phyloP scores from a whole-genome alignment of 2,888 invertebrate genomes.

The Matsumyia berberina region DNA sequence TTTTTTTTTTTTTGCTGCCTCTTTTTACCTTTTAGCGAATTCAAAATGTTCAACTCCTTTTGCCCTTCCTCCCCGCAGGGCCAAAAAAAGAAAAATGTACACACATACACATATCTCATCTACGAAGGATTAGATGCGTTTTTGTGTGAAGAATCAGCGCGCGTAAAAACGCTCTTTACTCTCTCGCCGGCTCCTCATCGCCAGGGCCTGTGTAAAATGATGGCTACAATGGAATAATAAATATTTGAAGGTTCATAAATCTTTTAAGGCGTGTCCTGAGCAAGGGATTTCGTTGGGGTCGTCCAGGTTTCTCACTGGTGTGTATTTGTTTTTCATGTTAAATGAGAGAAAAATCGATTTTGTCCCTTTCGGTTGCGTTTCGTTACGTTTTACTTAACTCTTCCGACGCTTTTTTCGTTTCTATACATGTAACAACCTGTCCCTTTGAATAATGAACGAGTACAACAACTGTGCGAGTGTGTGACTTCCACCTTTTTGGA shows the following conservation, averaged over 20 bases:
- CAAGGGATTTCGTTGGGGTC: conserved; percentile 62
- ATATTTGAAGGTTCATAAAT: conserved; percentile 76
- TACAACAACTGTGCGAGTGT: conserved; percentile 32
- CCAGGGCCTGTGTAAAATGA: conserved; percentile 61
- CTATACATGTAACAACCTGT: conserved; percentile 4
- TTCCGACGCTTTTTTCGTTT: conserved; percentile 8
- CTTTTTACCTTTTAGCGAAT: conserved; percentile 44
- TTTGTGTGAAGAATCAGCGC: conserved; percentile 22
- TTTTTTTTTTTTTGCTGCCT: conserved; percentile 43
- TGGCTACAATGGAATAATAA: conserved; percentile 72
- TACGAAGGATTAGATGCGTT: conserved; percentile 65
- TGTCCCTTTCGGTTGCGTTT: conserved; percentile 52
- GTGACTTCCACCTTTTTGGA: conserved; percentile 19
- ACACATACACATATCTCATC: conserved; percentile 27
- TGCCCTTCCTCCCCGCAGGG: not conserved
- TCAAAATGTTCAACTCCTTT: conserved; percentile 42
- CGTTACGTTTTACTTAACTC: conserved; percentile 66
- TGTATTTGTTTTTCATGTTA: conserved; percentile 10
- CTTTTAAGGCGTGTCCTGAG: conserved; percentile 56
- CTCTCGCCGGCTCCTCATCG: not conserved
- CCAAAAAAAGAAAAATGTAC: too few relatives aligned
- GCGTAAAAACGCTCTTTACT: conserved; percentile 41
- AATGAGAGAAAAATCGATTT: conserved; percentile 69
- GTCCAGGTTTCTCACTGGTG: conserved; percentile 19
- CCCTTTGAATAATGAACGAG: conserved; percentile 57